Base-by-base conservation (phyloP, 64 coral and sea anemone genomes). In the Porites australiensis region DNA sequence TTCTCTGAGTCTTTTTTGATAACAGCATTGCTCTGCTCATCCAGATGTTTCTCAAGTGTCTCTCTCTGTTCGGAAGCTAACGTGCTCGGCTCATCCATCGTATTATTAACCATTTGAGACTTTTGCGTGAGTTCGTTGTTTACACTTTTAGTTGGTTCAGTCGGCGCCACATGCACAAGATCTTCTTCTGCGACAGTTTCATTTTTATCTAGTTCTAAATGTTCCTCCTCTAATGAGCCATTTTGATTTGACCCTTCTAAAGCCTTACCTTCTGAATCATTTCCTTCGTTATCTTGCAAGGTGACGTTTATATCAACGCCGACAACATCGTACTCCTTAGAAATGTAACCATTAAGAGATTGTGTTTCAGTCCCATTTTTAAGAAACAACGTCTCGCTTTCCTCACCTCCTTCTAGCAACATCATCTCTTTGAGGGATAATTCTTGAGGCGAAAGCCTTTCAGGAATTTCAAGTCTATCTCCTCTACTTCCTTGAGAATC, bases 381-480 rank as follows among this genome's bases (percentile, higher is more conserved):
- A 67, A 14, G 63, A 13, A 48, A 44, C 2, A 45, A 3, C 19
- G 58, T 46, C 45, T 51, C 48, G 73, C 18, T n/a, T 18, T 76
- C 16, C 19, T 76, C 44, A 50, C 19, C 73, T 50, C 4, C 73
- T 50, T 50, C 44, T 57, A 57, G 7, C 54, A 57, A 57, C 2
- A 12, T 8, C 65, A 10, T 8, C 9, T 22, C 46, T 10, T 84
- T 63, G 27, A 37, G 27, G 21, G 44, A 23, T 68, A 48, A 84
- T 20, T 68, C 19, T n/a, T 84, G 62, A 20, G 45, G 81, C 44
- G 8, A 50, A 67, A 21, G 50, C 12, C 63, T 84, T 63, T 68
- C 81, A 20, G 81, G 81, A 11, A 84, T 3, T n/a, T 50, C 63
- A 84, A 84, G 81, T 12, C 61, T n/a, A 50, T 84, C 62, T 15